phyloP scores from a whole-genome alignment of 2,113 vertebrate species.

The Athene noctua region DNA sequence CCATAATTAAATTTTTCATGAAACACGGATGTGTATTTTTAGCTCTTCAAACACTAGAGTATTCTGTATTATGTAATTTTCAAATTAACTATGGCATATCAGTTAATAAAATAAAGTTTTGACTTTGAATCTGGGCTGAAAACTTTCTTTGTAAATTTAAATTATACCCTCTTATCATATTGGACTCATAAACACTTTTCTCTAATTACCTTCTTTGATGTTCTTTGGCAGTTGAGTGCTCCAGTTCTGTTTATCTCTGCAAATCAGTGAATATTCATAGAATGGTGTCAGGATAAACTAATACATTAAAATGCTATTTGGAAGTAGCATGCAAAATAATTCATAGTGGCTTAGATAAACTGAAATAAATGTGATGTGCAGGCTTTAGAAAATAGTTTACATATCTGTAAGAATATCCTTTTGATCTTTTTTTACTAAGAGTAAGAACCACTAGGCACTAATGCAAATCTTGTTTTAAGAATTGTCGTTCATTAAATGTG shows the following conservation, averaged over 20 bases:
- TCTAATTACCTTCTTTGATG: background rate
- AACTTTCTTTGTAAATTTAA: background rate
- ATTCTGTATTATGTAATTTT: background rate
- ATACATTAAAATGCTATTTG: background rate
- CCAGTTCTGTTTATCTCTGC: background rate
- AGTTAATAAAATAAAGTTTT: background rate
- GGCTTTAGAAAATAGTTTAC: background rate
- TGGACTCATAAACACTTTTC: background rate
- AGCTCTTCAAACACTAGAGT: background rate
- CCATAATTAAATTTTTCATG: background rate
- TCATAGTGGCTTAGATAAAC: background rate
- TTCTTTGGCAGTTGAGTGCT: background rate
- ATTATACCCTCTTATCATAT: background rate
- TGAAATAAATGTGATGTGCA: background rate
- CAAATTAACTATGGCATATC: background rate
- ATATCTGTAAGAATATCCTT: background rate
- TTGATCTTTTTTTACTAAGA: background rate
- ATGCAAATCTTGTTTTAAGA: background rate
- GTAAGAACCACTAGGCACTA: background rate
- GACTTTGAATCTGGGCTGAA: background rate
- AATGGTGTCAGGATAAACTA: background rate
- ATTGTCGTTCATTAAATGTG: background rate
- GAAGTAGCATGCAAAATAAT: background rate
- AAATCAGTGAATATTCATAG: background rate
- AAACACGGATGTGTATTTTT: background rate